Percentiles rank a stretch among this genome's conserved stretches.
Conservation (phyloP, 2,113 vertebrate genomes). For the Sterna hirundo region DNA sequence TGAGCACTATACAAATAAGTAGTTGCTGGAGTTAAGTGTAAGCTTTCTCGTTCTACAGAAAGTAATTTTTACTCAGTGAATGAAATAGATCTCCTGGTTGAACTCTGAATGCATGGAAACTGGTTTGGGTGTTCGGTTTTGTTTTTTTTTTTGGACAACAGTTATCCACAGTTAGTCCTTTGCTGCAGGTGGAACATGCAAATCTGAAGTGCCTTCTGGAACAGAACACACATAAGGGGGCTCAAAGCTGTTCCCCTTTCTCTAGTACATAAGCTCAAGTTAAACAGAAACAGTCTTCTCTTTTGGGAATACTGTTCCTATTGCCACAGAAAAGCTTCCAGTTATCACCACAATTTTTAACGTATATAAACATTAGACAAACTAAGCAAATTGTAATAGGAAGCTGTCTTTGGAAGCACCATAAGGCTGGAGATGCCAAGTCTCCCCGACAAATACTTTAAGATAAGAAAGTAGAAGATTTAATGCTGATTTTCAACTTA, state of each 20-base stretch:
- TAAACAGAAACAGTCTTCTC: neutral
- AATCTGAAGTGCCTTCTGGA: neutral
- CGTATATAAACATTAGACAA: neutral
- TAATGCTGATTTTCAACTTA: neutral
- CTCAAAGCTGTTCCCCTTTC: neutral
- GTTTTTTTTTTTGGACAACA: neutral
- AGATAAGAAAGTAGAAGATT: neutral
- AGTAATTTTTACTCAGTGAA: neutral
- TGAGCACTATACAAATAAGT: neutral
- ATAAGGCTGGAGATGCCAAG: neutral
- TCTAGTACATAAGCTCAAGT: neutral
- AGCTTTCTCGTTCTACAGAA: neutral
- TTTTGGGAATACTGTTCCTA: neutral
- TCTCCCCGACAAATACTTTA: neutral
- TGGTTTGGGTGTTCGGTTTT: neutral
- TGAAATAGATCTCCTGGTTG: neutral
- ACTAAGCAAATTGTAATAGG: neutral
- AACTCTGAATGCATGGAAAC: neutral
- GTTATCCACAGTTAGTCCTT: neutral
- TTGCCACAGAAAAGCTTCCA: neutral
- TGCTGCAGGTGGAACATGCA: neutral
- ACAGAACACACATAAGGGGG: neutral
- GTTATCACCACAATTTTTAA: neutral
- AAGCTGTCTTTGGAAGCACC: neutral
- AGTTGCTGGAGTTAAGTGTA: neutral